Conservation (phyloP, 2,797 vertebrate genomes). For the Scomberomorus guttatus region DNA sequence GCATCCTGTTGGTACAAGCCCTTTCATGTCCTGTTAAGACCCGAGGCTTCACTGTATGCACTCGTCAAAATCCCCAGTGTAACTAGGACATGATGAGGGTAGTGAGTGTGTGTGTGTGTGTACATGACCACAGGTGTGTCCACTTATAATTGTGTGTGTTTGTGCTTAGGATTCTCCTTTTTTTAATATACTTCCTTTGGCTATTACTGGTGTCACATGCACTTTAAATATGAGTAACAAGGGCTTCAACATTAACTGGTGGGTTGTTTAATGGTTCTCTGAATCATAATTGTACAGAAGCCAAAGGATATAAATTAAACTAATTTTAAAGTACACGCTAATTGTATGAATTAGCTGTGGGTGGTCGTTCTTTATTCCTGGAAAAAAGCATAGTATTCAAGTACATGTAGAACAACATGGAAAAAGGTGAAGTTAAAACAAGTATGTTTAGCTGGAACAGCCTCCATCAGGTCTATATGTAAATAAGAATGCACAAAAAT, state of each 20-base stretch:
- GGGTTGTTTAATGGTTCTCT: not conserved
- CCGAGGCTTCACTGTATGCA: conserved; percentile 57
- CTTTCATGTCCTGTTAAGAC: conserved; percentile 78
- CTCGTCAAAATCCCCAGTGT: conserved; percentile 52
- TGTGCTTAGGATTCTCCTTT: not conserved
- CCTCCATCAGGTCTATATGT: not conserved
- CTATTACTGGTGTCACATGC: not conserved
- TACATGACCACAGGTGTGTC: not conserved
- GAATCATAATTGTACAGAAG: not conserved
- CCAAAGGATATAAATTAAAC: not conserved
- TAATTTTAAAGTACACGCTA: too few relatives aligned
- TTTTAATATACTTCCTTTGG: not conserved
- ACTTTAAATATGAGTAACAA: not conserved
- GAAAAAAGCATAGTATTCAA: not conserved
- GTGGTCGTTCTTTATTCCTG: not conserved
- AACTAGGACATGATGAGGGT: conserved; percentile 50
- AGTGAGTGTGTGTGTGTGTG: conserved; percentile 6
- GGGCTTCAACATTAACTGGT: conserved; percentile 7
- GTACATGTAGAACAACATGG: not conserved
- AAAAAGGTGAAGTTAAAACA: not conserved
- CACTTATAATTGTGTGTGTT: not conserved
- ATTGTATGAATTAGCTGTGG: not conserved
- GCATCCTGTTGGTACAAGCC: conserved; percentile 66
- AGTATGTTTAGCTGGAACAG: not conserved
- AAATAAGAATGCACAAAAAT: not conserved